Evolutionary conservation across 2,113 vertebrate genomes (phyloP).

Genomic region (Pagrus major): DNA sequence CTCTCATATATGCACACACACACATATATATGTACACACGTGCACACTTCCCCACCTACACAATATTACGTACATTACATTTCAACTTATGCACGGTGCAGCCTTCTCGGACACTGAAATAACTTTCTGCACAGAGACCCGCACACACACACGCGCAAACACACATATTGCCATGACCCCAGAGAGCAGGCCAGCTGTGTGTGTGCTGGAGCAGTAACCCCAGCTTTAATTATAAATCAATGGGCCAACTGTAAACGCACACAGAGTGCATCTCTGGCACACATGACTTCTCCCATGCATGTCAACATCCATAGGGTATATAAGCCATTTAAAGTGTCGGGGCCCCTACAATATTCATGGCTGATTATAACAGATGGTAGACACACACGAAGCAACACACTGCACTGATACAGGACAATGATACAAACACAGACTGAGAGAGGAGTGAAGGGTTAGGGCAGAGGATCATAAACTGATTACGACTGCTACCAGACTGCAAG

Average conservation of each 20-base stretch:
- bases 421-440: conserved; percentile 38
- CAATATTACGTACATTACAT: conserved; percentile 13
- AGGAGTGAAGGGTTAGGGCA: conserved; percentile 10
- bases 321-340: conserved; percentile 68
- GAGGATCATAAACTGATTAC: conserved; percentile 31
- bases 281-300: conserved; percentile 76
- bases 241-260: conserved; percentile 79
- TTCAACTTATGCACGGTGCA: neutral
- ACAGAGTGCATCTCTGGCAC: conserved; percentile 73
- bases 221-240: conserved; percentile 82
- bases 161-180: conserved; percentile 63
- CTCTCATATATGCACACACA: neutral
- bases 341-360: conserved; percentile 76
- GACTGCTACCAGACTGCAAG: neutral
- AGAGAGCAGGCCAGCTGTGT: conserved; percentile 79
- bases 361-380: conserved; percentile 76
- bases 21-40: neutral
- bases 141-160: conserved; percentile 5
- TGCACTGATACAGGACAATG: conserved; percentile 70
- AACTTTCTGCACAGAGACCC: conserved; percentile 48
- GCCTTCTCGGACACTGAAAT: conserved; percentile 53
- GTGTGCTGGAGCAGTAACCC: conserved; percentile 76
- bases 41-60: neutral
- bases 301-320: conserved; percentile 75
- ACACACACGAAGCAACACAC: conserved; percentile 52